Evolutionary conservation across 2,888 invertebrate genomes (phyloP).

Genomic region (Lordiphosa andalusiaca): DNA sequence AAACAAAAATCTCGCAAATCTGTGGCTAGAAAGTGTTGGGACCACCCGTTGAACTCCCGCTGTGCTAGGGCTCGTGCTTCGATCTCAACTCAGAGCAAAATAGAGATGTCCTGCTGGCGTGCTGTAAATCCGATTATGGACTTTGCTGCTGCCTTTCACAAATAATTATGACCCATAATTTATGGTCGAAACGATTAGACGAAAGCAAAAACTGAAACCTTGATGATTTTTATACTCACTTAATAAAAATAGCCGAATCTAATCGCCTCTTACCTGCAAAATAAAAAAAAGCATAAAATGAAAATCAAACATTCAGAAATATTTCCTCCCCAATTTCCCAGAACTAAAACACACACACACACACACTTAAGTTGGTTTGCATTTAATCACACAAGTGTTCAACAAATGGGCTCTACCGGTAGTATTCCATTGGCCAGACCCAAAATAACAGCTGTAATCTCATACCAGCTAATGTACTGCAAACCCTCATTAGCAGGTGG

Average conservation of each 20-base stretch:
- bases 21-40: conserved; percentile 59
- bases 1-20: conserved; percentile 46
- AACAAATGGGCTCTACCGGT: conserved; percentile 62
- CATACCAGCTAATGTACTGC: conserved; percentile 54
- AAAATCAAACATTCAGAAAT: background rate
- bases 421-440: conserved; percentile 57
- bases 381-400: conserved; percentile 7
- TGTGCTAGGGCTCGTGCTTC: conserved; percentile 56
- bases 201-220: conserved; percentile 29
- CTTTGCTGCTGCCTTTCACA: conserved; percentile 36
- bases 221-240: conserved; percentile 17
- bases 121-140: conserved; percentile 63
- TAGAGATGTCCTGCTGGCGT: conserved; percentile 69
- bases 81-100: conserved; percentile 30
- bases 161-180: conserved; percentile 55
- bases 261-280: conserved; percentile 48
- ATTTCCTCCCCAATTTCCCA: background rate
- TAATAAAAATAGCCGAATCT: conserved; percentile 27
- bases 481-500: conserved; percentile 51
- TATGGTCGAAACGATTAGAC: conserved; percentile 57
- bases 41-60: conserved; percentile 67
- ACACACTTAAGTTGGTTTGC: background rate
- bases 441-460: conserved; percentile 58
- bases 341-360: background rate
- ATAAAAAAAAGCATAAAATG: conserved; percentile 9